Base-by-base conservation (phyloP, 2,113 vertebrate species). In the Lanius ludovicianus region DNA sequence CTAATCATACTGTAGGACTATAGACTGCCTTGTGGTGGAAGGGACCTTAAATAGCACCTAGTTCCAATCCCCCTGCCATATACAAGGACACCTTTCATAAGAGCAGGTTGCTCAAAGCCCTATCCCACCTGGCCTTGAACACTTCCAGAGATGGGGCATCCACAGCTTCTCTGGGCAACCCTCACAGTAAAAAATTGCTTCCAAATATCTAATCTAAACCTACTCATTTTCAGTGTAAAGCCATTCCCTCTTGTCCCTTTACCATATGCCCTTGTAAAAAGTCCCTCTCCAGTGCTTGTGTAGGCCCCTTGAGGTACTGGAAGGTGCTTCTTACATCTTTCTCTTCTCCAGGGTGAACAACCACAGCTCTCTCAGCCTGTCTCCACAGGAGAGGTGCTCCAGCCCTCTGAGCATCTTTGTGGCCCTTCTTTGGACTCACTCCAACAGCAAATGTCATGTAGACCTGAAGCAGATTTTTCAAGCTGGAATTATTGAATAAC, bases 401-500 rank as follows among this genome's bases (percentile, higher is more conserved):
- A 68, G 24, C 20, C 9, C 16, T n/a, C 55, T 53, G 39, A 46
- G 56, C 4, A 18, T 15, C 39, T 47, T 41, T 9, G 25, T 35
- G 24, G 17, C 9, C 15, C 35, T 55, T 13, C 14, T 47, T 35
- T 55, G 55, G 31, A 42, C 55, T 33, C 0, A 0, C 24, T 42
- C 12, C 35, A 84, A 23, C 10, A 62, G 25, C 0, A 0, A 69
- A 37, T 22, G 19, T 76, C 4, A 2, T 24, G 20, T 28, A 60
- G 57, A 14, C 39, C 39, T 68, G 33, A 93, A 60, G 12, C 0
- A 35, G 28, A 55, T 7, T 85, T 94, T 71, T 24, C 49, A 73
- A 80, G n/a, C 3, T 60, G 44, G 23, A 83, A 76, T 46, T 67
- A 31, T 10, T 68, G 5, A 35, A 70, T 22, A 62, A 65, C 3